phyloP scores from a whole-genome alignment of 1,140 invertebrate genomes.

The Drosophila tristis region DNA sequence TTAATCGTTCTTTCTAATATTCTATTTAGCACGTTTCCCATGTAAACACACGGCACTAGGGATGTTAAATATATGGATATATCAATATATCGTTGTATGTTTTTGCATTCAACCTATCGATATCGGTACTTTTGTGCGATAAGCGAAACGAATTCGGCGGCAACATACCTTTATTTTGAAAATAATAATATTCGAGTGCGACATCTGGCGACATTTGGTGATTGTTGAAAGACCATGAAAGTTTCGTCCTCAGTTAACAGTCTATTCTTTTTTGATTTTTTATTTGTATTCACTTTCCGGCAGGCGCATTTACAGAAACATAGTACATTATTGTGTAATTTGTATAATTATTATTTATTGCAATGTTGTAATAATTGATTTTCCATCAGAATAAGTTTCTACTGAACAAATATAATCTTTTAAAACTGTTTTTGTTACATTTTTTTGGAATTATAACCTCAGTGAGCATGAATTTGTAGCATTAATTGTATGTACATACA shows the following conservation, averaged over 20 bases:
- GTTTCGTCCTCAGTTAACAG: neutral
- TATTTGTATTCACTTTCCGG: conserved; percentile 42
- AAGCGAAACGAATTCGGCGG: conserved; percentile 20
- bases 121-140: too few species aligned
- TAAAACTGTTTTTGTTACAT: conserved; percentile 34
- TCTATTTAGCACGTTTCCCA: conserved; percentile 65
- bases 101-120: too few species aligned
- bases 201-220: neutral
- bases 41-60: conserved; percentile 17
- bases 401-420: conserved; percentile 55
- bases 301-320: conserved; percentile 49
- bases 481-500: conserved; percentile 55
- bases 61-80: too few species aligned
- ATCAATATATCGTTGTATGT: too few species aligned
- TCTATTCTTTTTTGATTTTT: conserved; percentile 45
- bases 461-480: conserved; percentile 70
- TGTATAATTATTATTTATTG: conserved; percentile 30
- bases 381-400: conserved; percentile 35
- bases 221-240: too few species aligned
- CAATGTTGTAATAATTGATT: conserved; percentile 35
- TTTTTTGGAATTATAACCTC: conserved; percentile 71
- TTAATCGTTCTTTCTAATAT: conserved; percentile 12
- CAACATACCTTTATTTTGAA: neutral
- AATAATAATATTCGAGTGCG: too few species aligned
- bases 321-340: conserved; percentile 28